Percentiles rank a stretch among this genome's conserved stretches.
Evolutionary conservation across 2,888 invertebrate genomes (phyloP).

Genomic region (Toxonevra muliebris): DNA sequence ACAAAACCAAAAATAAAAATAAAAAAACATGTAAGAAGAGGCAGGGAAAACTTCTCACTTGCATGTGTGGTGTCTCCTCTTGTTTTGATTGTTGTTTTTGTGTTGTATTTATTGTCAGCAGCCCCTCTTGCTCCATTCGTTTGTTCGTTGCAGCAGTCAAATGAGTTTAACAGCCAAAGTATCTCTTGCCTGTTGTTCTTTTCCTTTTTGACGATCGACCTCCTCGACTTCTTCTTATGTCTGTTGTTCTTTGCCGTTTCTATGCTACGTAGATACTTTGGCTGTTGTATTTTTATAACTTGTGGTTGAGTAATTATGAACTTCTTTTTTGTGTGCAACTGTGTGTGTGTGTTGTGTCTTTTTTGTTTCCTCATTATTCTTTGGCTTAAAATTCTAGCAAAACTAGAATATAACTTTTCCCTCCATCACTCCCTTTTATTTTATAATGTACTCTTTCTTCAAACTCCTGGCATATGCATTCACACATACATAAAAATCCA

Average conservation of each 20-base stretch:
- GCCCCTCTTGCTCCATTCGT: too few relatives aligned
- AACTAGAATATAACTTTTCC: background rate
- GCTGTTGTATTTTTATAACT: background rate
- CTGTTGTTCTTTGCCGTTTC: background rate
- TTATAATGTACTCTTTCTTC: background rate
- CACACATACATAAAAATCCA: background rate
- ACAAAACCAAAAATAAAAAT: too few relatives aligned
- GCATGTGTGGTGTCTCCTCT: too few relatives aligned
- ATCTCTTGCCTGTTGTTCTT: too few relatives aligned
- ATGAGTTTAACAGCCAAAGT: too few relatives aligned
- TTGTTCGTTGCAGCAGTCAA: too few relatives aligned
- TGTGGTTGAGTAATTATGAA: slow-evolving; percentile 35
- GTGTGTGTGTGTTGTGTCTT: background rate
- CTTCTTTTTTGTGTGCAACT: slow-evolving; percentile 1
- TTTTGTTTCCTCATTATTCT: background rate
- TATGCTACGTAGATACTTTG: background rate
- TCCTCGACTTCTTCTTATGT: slow-evolving; percentile 17
- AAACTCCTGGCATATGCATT: too few relatives aligned
- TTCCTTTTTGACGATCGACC: slow-evolving; percentile 12
- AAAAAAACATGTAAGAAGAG: too few relatives aligned
- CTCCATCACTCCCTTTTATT: background rate
- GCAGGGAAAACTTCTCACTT: too few relatives aligned
- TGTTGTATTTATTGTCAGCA: too few relatives aligned
- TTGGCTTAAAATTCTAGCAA: background rate
- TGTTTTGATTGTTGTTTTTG: too few relatives aligned